Evolutionary conservation across 2,113 vertebrate species (phyloP), one percentile per base, ranked within the genome.

Genomic region (Corvus hawaiiensis): DNA sequence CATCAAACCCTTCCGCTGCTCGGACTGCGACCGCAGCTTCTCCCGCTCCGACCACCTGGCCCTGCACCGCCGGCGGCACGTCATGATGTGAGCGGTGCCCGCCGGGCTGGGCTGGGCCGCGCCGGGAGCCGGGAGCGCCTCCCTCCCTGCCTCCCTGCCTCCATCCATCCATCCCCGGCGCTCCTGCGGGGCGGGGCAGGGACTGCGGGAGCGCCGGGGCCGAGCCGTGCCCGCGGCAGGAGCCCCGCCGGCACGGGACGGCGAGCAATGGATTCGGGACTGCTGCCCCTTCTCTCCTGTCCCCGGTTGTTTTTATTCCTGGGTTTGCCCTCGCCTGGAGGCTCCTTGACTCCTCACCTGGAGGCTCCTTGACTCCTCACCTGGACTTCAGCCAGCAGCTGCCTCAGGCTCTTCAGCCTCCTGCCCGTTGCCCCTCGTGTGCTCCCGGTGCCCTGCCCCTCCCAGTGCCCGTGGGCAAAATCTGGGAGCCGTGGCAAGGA

Each of bases 1-100:
- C 90, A 99, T 99, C 98, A 99, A 99, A 91, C 99, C 99, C n/a
- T 99, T 99, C 98, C 98, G 98, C 96, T 99, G 99, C 98, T 98
- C 98, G 61, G 99, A 99, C 98, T 99, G 83, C 44, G 83, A 99
- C 98, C 99, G 99, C 96, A 99, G 99, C 97, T 99, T 99, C 98
- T 99, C 99, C 56, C 98, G 99, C 87, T 99, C 99, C 7, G 99
- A 99, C 97, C 99, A 99, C 97, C 98, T 54, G 17, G 63, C 99
- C 37, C 98, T 99, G 69, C 99, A 99, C 96, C 99, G 99, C 96
- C 97, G 99, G 73, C 98, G 99, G 86, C 99, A 99, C 89, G 98
- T 99, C 97, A 99, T 99, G 98, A 99, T 99, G 99, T 99, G 98
- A 99, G 52, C 79, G 5, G 11, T 16, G 6, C 59, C 73, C 3